Evolutionary conservation across 2,113 vertebrate species (phyloP).

Genomic region (Clupea harengus): DNA sequence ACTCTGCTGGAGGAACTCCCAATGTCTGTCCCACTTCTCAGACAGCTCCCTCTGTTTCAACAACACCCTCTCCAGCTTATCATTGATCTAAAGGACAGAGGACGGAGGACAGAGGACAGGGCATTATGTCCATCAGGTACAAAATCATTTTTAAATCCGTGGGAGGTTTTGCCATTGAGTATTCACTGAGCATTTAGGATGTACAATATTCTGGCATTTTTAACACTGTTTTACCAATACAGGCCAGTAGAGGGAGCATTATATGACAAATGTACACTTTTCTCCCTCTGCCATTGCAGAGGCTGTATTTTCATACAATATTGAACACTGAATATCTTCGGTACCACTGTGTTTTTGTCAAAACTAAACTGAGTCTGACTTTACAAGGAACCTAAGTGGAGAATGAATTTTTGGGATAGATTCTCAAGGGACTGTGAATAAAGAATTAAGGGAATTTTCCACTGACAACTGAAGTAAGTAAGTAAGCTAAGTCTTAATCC

Average conservation of each 20-base stretch:
- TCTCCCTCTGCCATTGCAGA: neutral
- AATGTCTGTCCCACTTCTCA: conserved; percentile 92
- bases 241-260: neutral
- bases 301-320: neutral
- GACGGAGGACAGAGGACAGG: conserved; percentile 14
- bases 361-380: too few relatives aligned
- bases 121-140: neutral
- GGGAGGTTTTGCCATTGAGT: neutral
- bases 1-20: conserved; percentile 92
- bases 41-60: conserved; percentile 83
- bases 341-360: too few relatives aligned
- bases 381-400: neutral
- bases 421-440: neutral
- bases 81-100: conserved; percentile 78
- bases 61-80: conserved; percentile 84
- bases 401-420: too few relatives aligned
- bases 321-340: neutral
- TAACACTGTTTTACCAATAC: neutral
- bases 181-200: neutral
- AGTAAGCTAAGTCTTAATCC: neutral
- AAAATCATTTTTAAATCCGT: neutral
- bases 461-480: neutral
- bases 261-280: neutral
- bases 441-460: neutral
- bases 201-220: neutral